Base-by-base conservation (phyloP, 30 jellyfish, hydroid and myxozoan genomes). In the Aurelia aurita region DNA sequence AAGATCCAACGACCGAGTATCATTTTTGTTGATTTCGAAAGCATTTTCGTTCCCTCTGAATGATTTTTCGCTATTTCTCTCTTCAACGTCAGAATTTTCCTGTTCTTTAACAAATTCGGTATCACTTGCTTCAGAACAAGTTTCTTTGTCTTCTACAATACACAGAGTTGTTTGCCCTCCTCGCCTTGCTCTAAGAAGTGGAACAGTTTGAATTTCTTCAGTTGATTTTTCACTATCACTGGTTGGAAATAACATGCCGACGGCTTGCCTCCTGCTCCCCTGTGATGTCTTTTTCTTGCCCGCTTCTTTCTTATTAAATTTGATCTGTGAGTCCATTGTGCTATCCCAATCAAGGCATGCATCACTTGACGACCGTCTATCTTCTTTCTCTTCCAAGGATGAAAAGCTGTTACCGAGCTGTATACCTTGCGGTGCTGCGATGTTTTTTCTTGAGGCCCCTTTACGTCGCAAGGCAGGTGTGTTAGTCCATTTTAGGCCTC, bases 271-370 rank as follows among this genome's bases (percentile, higher is more conserved):
- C 14, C 79, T 12, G 31, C 20, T 67, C 3, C 79, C 59, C 49
- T 57, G 16, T 57, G 63, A 35, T 55, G 58, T 23, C 63, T 25
- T 32, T 1, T 74, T 57, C 49, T 29, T 39, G 20, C 73, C 10
- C 7, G 74, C 35, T 25, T 32, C 21, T 20, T 32, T 22, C 14
- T 58, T 45, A 10, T 23, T 1, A 23, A 81, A 81, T 35, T 58
- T 72, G 59, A 81, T 81, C 23, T 68, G 59, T 45, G 91, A 81
- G 25, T 81, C 91, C 59, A 58, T 73, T 2, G 91, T 66, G 55
- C 61, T 57, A 35, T 81, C 91, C 91, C 91, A 81, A 25, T 81
- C 91, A 14, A 81, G 71, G 39, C 91, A 81, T 8, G 31, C 72
- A 19, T 67, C 91, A 45, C 91, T 81, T 21, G 62, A 39, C 39